Evolutionary conservation across 2,797 vertebrate species (phyloP).

Genomic region (Rhabdomys pumilio): DNA sequence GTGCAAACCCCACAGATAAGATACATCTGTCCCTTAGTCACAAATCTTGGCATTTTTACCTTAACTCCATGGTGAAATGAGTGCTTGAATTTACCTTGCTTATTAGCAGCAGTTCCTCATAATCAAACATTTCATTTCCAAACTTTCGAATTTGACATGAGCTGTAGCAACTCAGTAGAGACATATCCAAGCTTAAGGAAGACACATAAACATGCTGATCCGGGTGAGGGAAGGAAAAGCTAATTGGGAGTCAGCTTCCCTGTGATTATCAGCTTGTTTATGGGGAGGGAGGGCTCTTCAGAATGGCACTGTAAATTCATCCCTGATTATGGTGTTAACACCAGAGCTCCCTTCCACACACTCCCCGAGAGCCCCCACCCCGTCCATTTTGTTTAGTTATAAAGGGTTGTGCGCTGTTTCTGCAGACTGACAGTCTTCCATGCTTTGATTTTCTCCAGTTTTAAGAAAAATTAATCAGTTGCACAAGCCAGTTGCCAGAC

Average conservation of each 20-base stretch:
- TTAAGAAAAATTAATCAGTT: conserved; percentile 88
- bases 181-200: conserved; percentile 87
- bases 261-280: conserved; percentile 91
- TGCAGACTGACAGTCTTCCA: conserved; percentile 86
- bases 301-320: conserved; percentile 91
- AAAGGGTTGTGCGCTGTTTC: conserved; percentile 87
- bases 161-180: conserved; percentile 86
- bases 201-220: conserved; percentile 84
- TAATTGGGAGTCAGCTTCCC: conserved; percentile 91
- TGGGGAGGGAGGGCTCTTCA: conserved; percentile 90
- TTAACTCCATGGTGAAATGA: conserved; percentile 86
- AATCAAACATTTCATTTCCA: conserved; percentile 87
- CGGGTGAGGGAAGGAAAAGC: conserved; percentile 85
- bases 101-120: conserved; percentile 86
- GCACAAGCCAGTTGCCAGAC: conserved; percentile 88
- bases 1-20: conserved; percentile 90
- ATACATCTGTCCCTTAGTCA: conserved; percentile 90
- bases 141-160: conserved; percentile 87
- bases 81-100: conserved; percentile 89
- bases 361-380: conserved; percentile 66
- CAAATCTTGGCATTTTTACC: conserved; percentile 91
- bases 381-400: conserved; percentile 84
- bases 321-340: conserved; percentile 88
- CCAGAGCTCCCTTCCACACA: conserved; percentile 82
- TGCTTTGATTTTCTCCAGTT: conserved; percentile 88